Percentiles rank a stretch among this genome's conserved stretches.
These are phyloP conservation scores for Eidolon dupreanum DNA, from an alignment of 2,797 vertebrate species.

Conservation along the genomic window DNA sequence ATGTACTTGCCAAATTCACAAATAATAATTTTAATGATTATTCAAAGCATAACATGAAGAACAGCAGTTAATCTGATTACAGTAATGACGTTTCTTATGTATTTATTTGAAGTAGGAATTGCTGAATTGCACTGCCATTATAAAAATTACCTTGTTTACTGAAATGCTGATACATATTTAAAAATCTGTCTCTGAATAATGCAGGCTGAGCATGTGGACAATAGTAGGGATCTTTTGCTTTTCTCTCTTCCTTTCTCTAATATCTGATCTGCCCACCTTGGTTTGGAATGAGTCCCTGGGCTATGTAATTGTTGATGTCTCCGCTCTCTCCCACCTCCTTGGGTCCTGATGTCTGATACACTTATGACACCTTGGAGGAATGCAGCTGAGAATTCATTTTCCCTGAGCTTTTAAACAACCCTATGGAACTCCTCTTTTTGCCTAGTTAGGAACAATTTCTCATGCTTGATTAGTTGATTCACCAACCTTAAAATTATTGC, in stretches of 20 bases:
- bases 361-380: background rate
- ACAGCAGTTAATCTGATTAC: conserved; percentile 71
- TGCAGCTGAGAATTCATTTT: background rate
- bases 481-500: background rate
- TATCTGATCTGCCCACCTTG: conserved; percentile 55
- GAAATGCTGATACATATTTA: conserved; percentile 51
- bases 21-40: conserved; percentile 54
- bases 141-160: conserved; percentile 60
- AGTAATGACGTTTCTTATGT: conserved; percentile 59
- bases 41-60: conserved; percentile 39
- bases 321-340: background rate
- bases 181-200: conserved; percentile 34
- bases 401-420: conserved; percentile 29
- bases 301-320: conserved; percentile 21
- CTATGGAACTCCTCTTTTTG: background rate
- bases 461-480: background rate
- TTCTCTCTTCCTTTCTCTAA: background rate
- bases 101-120: conserved; percentile 63
- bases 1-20: background rate
- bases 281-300: background rate
- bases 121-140: conserved; percentile 57
- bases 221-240: conserved; percentile 52
- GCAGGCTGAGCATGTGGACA: conserved; percentile 10
- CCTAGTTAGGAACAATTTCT: background rate
- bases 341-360: conserved; percentile 10